Evolutionary conservation across 1,140 invertebrate genomes (phyloP), one percentile per base, ranked within the genome.

Genomic region (Octopus sinensis): DNA sequence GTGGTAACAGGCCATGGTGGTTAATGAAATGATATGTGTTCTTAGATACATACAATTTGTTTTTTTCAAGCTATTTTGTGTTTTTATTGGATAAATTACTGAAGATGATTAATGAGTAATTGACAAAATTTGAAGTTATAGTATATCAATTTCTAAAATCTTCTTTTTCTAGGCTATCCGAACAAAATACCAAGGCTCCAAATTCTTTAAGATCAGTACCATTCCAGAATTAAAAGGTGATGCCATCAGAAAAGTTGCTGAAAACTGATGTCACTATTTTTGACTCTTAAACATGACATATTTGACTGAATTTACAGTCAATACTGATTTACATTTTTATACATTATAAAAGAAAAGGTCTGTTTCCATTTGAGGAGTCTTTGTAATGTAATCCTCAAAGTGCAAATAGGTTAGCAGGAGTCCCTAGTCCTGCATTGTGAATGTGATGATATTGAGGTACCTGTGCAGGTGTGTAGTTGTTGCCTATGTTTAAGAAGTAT

Each of bases 151-250:
- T 5, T 51, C 53, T 56, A 54, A 77, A 54, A 79, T 80, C 73
- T 87, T 84, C 83, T 81, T 80, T 82, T 89, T 90, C 53, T 84
- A 92, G 92, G 91, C 92, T 83, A 88, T 92, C 52, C 86, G 86
- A 54, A 90, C 86, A 62, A 93, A 93, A 85, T 93, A 92, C 85
- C 84, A 88, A 7, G 88, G 89, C 83, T 89, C 88, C 71, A 92
- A 92, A 84, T 90, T 91, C 78, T 89, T 90, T 85, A 88, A 90
- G 82, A 91, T 92, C 71, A 92, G 92, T 82, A 86, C 85, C 53
- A 84, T 90, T 53, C 88, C 91, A 80, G 90, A 92, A 83, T 85
- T 92, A 54, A 90, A 91, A 80, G 88, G 86, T 79, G 78, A 84
- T 78, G 30, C 83, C 13, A 80, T 91, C 5, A 81, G 86, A 54